A percentile compares a stretch with the other conserved stretches of the same genome.
Conservation (phyloP, 2,888 invertebrate species). For the Stenichneumon culpator region DNA sequence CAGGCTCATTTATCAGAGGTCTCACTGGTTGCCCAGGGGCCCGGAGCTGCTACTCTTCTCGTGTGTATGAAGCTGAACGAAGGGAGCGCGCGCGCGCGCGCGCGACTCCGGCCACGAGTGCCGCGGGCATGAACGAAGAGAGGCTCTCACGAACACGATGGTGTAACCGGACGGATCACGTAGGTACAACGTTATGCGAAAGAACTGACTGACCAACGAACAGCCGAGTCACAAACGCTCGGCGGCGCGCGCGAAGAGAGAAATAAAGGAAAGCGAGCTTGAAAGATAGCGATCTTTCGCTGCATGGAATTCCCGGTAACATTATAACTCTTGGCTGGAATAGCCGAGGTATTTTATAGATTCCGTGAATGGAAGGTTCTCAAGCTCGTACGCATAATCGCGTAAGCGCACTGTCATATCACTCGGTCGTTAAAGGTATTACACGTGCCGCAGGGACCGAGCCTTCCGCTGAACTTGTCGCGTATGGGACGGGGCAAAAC, state of each 20-base stretch:
- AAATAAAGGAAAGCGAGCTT: conserved; percentile 58
- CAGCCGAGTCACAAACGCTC: conserved; percentile 17
- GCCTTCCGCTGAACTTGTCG: conserved; percentile 9
- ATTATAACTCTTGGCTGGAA: conserved; percentile 68
- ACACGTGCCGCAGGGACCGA: not conserved
- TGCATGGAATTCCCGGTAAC: conserved; percentile 73
- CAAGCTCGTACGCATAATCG: not conserved
- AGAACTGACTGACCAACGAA: conserved; percentile 54
- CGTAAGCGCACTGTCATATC: not conserved
- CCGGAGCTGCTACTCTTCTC: conserved; percentile 48
- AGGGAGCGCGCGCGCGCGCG: conserved; percentile 9
- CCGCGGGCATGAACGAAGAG: conserved; percentile 53
- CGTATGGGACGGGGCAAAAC: not conserved
- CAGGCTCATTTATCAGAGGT: conserved; percentile 76
- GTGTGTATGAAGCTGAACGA: conserved; percentile 18
- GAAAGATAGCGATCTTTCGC: conserved; percentile 74
- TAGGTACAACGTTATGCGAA: conserved; percentile 29
- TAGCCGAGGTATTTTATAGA: conserved; percentile 76
- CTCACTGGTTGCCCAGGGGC: conserved; percentile 64
- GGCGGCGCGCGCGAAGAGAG: conserved; percentile 41
- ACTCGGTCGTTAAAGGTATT: not conserved
- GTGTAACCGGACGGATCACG: conserved; percentile 52
- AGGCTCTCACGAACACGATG: conserved; percentile 43
- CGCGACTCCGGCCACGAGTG: conserved; percentile 5
- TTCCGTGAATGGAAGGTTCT: conserved; percentile 66